A percentile compares a stretch with the other conserved stretches of the same genome.
phyloP scores from a whole-genome alignment of 2,113 vertebrate species.

The Anarrhichthys ocellatus region DNA sequence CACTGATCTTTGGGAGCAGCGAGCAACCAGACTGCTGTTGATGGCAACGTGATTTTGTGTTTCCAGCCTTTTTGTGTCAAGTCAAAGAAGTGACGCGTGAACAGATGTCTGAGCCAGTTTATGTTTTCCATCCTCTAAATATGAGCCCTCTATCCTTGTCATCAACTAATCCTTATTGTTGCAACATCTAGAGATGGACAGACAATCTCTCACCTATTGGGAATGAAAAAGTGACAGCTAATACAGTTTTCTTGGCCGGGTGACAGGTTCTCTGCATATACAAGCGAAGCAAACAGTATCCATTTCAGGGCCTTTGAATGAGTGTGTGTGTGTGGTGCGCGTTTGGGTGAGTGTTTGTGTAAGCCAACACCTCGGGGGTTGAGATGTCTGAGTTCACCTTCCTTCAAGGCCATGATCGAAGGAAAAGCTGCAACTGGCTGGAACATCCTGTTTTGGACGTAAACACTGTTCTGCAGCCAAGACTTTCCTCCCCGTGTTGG shows the following conservation, averaged over 20 bases:
- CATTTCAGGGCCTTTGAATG: conserved; percentile 39
- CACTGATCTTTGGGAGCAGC: conserved; percentile 68
- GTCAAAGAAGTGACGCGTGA: conserved; percentile 45
- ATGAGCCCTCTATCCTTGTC: conserved; percentile 10
- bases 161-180: conserved; percentile 3
- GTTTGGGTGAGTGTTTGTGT: conserved; percentile 30
- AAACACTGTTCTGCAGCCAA: conserved; percentile 65
- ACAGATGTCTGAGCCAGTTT: conserved; percentile 19
- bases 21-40: conserved; percentile 50
- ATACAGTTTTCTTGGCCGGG: conserved; percentile 25
- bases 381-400: conserved; percentile 60
- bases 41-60: conserved; percentile 65
- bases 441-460: conserved; percentile 79
- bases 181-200: neutral
- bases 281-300: conserved; percentile 17
- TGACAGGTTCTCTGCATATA: conserved; percentile 27
- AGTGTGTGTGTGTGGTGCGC: conserved; percentile 7
- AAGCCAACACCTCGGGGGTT: conserved; percentile 42
- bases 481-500: conserved; percentile 48
- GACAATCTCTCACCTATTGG: neutral
- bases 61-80: conserved; percentile 63
- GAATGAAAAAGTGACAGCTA: conserved; percentile 10
- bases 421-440: conserved; percentile 64
- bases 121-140: conserved; percentile 9
- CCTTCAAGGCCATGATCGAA: conserved; percentile 60